A percentile compares a stretch with the other conserved stretches of the same genome.
Conservation (phyloP, 2,797 vertebrate genomes). For the Typhlichthys subterraneus region DNA sequence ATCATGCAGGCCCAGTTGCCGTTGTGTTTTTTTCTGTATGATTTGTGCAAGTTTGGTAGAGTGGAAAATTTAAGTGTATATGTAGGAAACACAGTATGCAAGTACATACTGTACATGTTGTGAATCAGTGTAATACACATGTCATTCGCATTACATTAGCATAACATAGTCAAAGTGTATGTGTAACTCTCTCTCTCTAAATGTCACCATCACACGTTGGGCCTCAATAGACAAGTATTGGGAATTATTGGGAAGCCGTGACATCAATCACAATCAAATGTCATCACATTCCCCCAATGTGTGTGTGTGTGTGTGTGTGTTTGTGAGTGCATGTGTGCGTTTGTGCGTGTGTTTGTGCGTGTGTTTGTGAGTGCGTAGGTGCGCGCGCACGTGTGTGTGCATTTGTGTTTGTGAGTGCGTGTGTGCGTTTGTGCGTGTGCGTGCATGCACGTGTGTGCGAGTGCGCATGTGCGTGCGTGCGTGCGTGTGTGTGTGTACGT, state of each 20-base stretch:
- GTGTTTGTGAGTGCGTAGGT: background rate
- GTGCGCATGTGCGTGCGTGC: background rate
- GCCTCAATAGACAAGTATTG: too few relatives aligned
- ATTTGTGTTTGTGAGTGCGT: background rate
- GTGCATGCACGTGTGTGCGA: background rate
- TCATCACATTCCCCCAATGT: conserved; percentile 36
- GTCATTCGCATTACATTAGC: too few relatives aligned
- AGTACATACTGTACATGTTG: background rate
- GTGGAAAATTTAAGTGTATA: background rate
- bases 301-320: conserved; percentile 2
- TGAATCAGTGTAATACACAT: too few relatives aligned
- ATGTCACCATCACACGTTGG: conserved; percentile 33
- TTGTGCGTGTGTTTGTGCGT: background rate
- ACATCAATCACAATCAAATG: conserved; percentile 52
- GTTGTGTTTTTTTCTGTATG: background rate
- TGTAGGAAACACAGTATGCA: background rate
- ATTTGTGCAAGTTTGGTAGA: background rate
- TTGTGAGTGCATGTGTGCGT: background rate
- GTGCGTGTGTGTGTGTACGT: conserved; percentile 17
- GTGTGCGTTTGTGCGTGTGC: conserved; percentile 7
- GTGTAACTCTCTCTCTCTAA: conserved; percentile 18
- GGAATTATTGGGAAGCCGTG: conserved; percentile 19
- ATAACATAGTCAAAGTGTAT: background rate
- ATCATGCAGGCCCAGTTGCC: background rate
- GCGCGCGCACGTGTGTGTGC: background rate